A percentile compares a stretch with the other conserved stretches of the same genome.
These are phyloP conservation scores for Onychomys leucogaster DNA, from an alignment of 2,797 vertebrate genomes.

Conservation along the genomic window DNA sequence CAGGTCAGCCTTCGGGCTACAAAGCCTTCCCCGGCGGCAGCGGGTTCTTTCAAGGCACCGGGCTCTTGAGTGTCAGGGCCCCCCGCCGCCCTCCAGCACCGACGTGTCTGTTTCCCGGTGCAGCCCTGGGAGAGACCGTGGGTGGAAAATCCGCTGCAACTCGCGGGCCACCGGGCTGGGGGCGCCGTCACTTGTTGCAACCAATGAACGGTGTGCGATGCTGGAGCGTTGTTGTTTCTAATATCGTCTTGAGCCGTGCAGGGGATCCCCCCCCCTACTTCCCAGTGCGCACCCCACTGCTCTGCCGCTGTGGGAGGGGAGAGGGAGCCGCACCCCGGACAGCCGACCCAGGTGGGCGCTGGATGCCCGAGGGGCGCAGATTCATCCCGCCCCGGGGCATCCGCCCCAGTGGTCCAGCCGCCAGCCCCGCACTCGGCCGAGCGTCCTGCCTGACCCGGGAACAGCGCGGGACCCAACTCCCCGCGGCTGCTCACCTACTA, in stretches of 20 bases:
- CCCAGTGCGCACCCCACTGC: not conserved
- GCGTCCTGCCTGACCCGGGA: conserved; percentile 2
- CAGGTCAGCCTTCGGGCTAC: not conserved
- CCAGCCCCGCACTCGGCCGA: conserved; percentile 37
- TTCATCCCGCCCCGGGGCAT: conserved; percentile 71
- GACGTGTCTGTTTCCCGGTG: not conserved
- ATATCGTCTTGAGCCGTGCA: not conserved
- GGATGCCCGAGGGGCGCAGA: not conserved
- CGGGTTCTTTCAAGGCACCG: not conserved
- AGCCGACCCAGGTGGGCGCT: not conserved
- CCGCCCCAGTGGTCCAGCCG: conserved; percentile 12
- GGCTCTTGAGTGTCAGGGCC: not conserved
- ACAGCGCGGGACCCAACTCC: conserved; percentile 55
- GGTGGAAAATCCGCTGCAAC: conserved; percentile 28
- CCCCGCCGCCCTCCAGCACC: not conserved
- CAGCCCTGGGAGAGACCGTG: not conserved
- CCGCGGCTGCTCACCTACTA: conserved; percentile 54
- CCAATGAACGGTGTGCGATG: conserved; percentile 20
- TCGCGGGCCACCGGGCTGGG: not conserved
- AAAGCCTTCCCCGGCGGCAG: not conserved
- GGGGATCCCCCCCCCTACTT: not conserved
- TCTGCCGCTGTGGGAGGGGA: not conserved
- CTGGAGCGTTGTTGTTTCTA: conserved; percentile 23
- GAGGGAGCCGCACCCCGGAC: not conserved
- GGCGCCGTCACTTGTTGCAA: conserved; percentile 74